phyloP scores from a whole-genome alignment of 30 jellyfish, hydroid and myxozoan genomes.

The Sanderia malayensis region DNA sequence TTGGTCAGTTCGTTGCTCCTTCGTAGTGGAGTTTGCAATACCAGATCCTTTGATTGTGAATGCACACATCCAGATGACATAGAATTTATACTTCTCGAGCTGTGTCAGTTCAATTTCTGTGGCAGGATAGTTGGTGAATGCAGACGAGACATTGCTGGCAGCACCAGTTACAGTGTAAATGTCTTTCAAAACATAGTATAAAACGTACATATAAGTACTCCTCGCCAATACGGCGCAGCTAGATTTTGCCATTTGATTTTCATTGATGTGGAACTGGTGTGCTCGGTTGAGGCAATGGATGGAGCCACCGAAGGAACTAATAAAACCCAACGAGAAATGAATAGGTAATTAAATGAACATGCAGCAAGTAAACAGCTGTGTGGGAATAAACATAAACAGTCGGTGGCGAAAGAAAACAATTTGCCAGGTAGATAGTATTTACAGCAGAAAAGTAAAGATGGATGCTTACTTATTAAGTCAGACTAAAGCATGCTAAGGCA shows the following conservation, averaged over 20 bases:
- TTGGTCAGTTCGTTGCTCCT: constrained; percentile 37
- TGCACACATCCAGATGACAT: constrained; percentile 49
- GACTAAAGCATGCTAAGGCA: no score
- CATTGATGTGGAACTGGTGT: constrained; percentile 44
- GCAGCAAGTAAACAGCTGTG: no score
- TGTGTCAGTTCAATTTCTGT: constrained; percentile 11
- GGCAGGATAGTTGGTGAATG: not conserved
- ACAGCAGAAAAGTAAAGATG: no score
- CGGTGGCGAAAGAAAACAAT: no score
- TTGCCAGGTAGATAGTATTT: no score
- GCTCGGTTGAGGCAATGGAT: constrained; percentile 6
- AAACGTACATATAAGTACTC: constrained; percentile 15
- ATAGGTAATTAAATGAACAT: no score
- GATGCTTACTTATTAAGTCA: no score
- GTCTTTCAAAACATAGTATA: constrained; percentile 15
- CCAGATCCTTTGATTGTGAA: constrained; percentile 42
- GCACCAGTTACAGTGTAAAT: constrained; percentile 8
- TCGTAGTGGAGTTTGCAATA: constrained; percentile 10
- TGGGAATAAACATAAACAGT: no score
- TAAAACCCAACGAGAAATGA: no score
- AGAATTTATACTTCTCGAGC: constrained; percentile 24
- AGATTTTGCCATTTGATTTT: constrained; percentile 33
- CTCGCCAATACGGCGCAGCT: constrained; percentile 7
- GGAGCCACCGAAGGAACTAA: constrained; percentile 50
- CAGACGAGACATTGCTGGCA: not conserved